Base-by-base conservation (phyloP, 2,797 vertebrate species). In the Nasua narica region DNA sequence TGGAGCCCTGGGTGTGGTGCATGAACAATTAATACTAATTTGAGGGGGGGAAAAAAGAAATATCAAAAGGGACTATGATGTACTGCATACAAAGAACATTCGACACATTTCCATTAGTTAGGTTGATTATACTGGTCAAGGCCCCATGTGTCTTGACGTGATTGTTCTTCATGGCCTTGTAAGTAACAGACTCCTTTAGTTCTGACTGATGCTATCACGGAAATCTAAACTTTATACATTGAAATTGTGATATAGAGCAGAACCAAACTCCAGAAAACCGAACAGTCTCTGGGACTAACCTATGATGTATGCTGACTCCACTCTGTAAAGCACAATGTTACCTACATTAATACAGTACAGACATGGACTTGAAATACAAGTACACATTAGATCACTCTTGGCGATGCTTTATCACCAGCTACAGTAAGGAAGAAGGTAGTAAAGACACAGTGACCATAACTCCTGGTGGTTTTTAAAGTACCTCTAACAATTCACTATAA, bases 221-320 rank as follows among this genome's bases (percentile, higher is more conserved):
- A 98, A 96, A 90, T 56, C 40, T 91, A 81, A 82, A 19, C 21
- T 72, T 95, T 86, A 78, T 40, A 83, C 29, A 52, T 3, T 83
- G 19, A 91, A 96, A 94, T 83, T 67, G 91, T 92, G 86, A 96
- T 87, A 79, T 46, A 95, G 18, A 93, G 72, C 87, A 95, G 93
- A 95, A 83, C 15, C 76, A 93, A 91, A 94, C 18, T 43, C 32
- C 48, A 94, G 79, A 70, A 89, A 62, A 87, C 23, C 13, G 79
- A 93, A 78, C 4, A 27, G 14, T 93, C 52, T 93, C 43, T 37
- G 29, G 54, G 29, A 23, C 40, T 94, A 74, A 82, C 35, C 16
- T 96, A 21, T 74, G 72, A 90, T 83, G 0, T 62, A 50, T 27
- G 25, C 29, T 72, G 74, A 74, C n/a, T 87, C 27, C 7, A 50